These are phyloP conservation scores for Iselma pallidipennis DNA, from an alignment of 2,888 invertebrate genomes.

Conservation along the genomic window DNA sequence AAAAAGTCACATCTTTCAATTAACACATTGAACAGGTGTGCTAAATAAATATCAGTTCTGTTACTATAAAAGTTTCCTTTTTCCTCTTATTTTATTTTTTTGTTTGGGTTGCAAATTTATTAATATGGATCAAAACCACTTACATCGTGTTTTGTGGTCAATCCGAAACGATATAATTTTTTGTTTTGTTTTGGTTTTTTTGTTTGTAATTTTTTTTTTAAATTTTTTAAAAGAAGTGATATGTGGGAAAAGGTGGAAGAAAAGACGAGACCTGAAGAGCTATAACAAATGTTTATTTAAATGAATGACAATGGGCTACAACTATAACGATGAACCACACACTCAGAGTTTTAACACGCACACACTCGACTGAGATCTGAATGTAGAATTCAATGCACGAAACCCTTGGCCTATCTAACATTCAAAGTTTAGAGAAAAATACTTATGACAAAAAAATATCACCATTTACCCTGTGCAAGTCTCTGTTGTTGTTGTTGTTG, in stretches of 20 bases:
- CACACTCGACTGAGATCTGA: conserved; percentile 52
- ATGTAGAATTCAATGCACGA: conserved; percentile 57
- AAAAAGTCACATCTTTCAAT: conserved; percentile 42
- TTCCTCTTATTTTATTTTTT: conserved; percentile 34
- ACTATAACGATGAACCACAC: conserved; percentile 50
- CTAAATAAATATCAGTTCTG: conserved; percentile 46
- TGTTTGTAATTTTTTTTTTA: neutral
- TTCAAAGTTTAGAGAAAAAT: conserved; percentile 58
- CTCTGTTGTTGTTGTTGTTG: conserved; percentile 54
- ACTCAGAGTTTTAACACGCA: conserved; percentile 50
- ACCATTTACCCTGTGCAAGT: conserved; percentile 61
- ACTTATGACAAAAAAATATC: conserved; percentile 60
- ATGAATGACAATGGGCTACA: conserved; percentile 54
- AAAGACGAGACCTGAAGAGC: conserved; percentile 52
- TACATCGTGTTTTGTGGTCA: conserved; percentile 37
- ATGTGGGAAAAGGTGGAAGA: conserved; percentile 50
- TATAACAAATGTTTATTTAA: conserved; percentile 56
- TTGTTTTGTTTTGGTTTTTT: neutral
- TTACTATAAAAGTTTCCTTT: conserved; percentile 43
- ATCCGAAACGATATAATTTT: too few species aligned
- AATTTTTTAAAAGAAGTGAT: conserved; percentile 42
- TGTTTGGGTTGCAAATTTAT: conserved; percentile 11
- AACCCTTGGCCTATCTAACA: conserved; percentile 59
- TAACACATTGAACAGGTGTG: conserved; percentile 41
- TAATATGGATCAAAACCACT: conserved; percentile 32